Base-by-base conservation (phyloP, 2,797 vertebrate genomes). In the Chaunax sp. region DNA sequence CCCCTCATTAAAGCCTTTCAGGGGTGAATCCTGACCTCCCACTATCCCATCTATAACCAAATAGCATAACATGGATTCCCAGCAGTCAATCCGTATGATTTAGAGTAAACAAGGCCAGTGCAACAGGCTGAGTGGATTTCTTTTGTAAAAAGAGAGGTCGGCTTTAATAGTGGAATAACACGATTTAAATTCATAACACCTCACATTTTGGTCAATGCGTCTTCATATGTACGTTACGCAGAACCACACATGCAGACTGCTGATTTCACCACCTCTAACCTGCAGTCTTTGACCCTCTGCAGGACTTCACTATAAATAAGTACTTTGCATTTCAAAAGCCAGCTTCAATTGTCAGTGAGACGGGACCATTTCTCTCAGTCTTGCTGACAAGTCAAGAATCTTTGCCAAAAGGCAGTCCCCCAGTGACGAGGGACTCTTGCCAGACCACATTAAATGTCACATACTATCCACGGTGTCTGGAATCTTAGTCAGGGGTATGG, bases 361-460 rank as follows among this genome's bases (percentile, higher is more conserved):
- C 28, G 57, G 69, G 54, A 49, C 62, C 12, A 20, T 72, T 81
- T 69, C 75, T 76, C 65, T 69, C 51, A 1, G 64, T 69, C 84
- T 80, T 75, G 82, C 82, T 79, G 83, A 90, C 86, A 86, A 76
- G 71, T 78, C 60, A 41, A 77, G 73, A 85, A 69, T 73, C 53
- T 69, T 74, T 44, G 86, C 90, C 84, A 78, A 68, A 79, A 84
- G 85, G 61, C 71, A 65, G 76, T 65, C 85, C 88, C 37, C 78
- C 70, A 13, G 90, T 93, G 88, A 90, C 85, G 79, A 61, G 43
- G 62, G 86, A 94, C 30, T 82, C 72, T 93, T 92, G 92, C 92
- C 94, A 95, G 93, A 90, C 92, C 92, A 88, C 88, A 87, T 89
- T 90, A 91, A 93, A 94, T 93, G 93, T 91, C 92, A 90, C 82